Evolutionary conservation across 2,888 invertebrate genomes (phyloP).

Genomic region (Brenthis daphne): DNA sequence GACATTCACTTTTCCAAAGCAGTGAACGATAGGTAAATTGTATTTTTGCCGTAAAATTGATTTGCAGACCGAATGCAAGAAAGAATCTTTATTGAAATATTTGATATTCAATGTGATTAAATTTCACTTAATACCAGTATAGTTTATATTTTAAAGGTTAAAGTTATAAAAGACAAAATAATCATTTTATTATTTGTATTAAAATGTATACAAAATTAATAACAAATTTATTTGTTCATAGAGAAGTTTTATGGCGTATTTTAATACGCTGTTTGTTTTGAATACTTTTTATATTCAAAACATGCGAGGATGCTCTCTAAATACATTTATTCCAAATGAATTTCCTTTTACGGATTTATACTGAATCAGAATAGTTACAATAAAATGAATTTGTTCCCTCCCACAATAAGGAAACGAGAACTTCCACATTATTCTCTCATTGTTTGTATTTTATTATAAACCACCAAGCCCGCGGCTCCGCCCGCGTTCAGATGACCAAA

Average conservation of each 20-base stretch:
- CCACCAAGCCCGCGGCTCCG: too few relatives aligned
- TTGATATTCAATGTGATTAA: neutral
- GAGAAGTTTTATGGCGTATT: neutral
- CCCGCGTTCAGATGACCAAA: too few relatives aligned
- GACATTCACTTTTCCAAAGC: constrained; percentile 11
- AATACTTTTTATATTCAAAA: neutral
- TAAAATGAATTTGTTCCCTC: neutral
- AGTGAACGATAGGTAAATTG: constrained; percentile 6
- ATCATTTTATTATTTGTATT: neutral
- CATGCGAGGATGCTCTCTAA: neutral
- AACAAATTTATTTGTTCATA: neutral
- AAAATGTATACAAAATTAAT: neutral
- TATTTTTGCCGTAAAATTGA: constrained; percentile 12
- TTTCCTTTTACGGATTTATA: neutral
- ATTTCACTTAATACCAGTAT: neutral
- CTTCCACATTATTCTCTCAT: constrained; percentile 8
- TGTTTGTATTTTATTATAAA: constrained; percentile 12
- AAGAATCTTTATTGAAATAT: neutral
- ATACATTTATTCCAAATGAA: constrained; percentile 1
- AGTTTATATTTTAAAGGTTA: too few relatives aligned
- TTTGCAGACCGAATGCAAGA: neutral
- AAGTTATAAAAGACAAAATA: too few relatives aligned
- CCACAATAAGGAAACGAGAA: constrained; percentile 1
- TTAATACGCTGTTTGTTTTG: too few relatives aligned
- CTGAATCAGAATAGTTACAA: neutral